Evolutionary conservation across 2,797 vertebrate genomes (phyloP).

Genomic region (Halcyon chelicuti): DNA sequence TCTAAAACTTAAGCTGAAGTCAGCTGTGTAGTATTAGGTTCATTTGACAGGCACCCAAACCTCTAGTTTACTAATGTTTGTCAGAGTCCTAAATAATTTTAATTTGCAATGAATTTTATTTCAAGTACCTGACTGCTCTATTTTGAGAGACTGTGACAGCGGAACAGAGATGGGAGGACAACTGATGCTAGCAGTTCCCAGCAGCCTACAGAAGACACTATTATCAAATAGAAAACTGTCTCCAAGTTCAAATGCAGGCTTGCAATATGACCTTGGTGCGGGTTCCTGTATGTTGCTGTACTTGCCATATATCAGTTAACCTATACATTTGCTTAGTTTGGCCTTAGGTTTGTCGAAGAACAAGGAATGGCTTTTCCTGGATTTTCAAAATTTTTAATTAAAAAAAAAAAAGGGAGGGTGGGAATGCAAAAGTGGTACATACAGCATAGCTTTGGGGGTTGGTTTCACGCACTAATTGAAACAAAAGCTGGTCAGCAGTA

Average conservation of each 20-base stretch:
- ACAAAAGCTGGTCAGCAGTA: background rate
- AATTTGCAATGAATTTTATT: background rate
- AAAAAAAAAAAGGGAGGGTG: background rate
- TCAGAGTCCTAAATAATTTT: background rate
- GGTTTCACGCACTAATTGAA: background rate
- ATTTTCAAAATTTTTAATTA: background rate
- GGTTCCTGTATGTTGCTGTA: background rate
- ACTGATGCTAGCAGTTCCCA: background rate
- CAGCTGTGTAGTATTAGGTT: no score
- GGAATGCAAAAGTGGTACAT: background rate
- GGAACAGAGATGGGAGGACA: background rate
- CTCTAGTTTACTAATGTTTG: background rate
- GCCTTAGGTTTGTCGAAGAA: background rate
- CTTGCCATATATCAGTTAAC: background rate
- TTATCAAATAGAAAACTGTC: background rate
- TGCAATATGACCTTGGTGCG: background rate
- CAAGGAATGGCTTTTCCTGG: background rate
- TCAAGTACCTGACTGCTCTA: background rate
- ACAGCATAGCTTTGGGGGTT: background rate
- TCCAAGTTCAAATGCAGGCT: background rate
- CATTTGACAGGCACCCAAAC: background rate
- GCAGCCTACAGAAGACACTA: background rate
- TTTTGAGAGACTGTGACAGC: background rate
- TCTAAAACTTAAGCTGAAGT: background rate
- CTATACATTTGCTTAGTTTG: background rate